phyloP scores from a whole-genome alignment of 2,113 vertebrate species.

The pig (Sus scrofa) region T2T-Sscrofa CM000825.6:65888501-65889000 shows the following conservation, averaged over 20 bases:
- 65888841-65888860: not conserved
- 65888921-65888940: accelerated
- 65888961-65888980: not conserved
- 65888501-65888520: not conserved
- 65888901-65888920: not conserved
- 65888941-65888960: not conserved
- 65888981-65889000: not conserved
- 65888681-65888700: not conserved
- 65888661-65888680: not conserved
- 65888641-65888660: not conserved
- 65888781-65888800: not conserved
- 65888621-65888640: not conserved
- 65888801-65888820: not conserved
- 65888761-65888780: not conserved
- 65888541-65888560: not conserved
- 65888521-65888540: not conserved
- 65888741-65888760: not conserved
- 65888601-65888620: not conserved
- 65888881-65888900: not conserved
- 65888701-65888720: not conserved
- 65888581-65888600: not conserved
- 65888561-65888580: not conserved
- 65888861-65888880: not conserved
- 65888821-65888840: not conserved
- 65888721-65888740: not conserved